phyloP scores from a whole-genome alignment of 2,888 invertebrate species.

The Oeneis ivallda region DNA sequence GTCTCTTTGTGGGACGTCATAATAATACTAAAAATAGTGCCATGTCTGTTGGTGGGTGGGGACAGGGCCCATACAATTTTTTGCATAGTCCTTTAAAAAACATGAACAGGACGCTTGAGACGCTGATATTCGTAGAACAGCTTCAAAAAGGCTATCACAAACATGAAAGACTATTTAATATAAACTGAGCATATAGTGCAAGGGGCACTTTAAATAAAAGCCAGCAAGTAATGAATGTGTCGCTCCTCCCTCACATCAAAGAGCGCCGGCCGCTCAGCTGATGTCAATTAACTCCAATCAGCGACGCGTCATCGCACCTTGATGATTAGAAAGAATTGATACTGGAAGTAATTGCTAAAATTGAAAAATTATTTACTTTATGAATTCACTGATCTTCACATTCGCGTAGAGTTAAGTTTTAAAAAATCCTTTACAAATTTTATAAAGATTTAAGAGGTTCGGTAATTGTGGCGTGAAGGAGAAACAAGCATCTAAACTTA shows the following conservation, averaged over 20 bases:
- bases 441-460: too few relatives aligned
- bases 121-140: neutral
- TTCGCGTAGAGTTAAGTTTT: too few relatives aligned
- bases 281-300: conserved; percentile 84
- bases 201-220: conserved; percentile 35
- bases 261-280: conserved; percentile 50
- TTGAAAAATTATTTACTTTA: neutral
- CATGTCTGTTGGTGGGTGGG: too few relatives aligned
- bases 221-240: conserved; percentile 34
- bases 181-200: conserved; percentile 3
- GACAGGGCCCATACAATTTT: too few relatives aligned
- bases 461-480: too few relatives aligned
- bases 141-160: neutral
- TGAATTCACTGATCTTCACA: neutral
- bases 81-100: too few relatives aligned
- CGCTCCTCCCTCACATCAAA: conserved; percentile 46
- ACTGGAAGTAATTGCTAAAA: neutral
- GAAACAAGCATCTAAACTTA: too few relatives aligned
- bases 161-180: conserved; percentile 9
- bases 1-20: too few relatives aligned
- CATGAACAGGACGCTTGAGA: neutral
- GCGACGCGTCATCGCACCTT: conserved; percentile 77
- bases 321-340: conserved; percentile 47
- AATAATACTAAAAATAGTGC: too few relatives aligned
- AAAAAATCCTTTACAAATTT: too few relatives aligned